A percentile compares a stretch with the other conserved stretches of the same genome.
Conservation (phyloP, 2,113 vertebrate species). For the Siphamia tubifer region DNA sequence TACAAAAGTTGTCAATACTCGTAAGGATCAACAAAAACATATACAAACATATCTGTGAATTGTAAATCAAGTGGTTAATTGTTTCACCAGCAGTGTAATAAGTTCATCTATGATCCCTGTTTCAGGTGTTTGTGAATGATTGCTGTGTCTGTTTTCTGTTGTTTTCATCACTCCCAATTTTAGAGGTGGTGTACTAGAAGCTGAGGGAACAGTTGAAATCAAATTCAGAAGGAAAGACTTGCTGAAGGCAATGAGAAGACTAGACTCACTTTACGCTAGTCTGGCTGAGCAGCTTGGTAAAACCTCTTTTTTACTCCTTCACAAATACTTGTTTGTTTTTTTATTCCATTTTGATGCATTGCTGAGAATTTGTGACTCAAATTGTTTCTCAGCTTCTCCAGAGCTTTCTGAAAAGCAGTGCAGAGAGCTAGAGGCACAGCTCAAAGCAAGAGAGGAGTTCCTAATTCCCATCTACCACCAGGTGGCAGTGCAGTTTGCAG, state of each 20-base stretch:
- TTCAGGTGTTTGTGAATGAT: background rate
- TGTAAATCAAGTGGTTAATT: too few relatives aligned
- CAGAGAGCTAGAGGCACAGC: constrained; percentile 83
- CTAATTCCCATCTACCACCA: constrained; percentile 95
- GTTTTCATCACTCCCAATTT: too few relatives aligned
- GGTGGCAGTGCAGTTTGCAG: constrained; percentile 93
- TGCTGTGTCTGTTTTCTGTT: background rate
- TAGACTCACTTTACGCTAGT: constrained; percentile 79
- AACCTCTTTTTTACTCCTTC: background rate
- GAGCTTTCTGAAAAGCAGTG: constrained; percentile 73
- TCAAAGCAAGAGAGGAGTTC: constrained; percentile 89
- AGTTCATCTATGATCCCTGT: too few relatives aligned
- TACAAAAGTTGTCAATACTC: too few relatives aligned
- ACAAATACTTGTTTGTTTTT: background rate
- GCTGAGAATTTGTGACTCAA: background rate
- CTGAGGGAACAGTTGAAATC: constrained; percentile 96
- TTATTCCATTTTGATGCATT: background rate
- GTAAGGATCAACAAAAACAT: too few relatives aligned
- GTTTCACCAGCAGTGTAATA: too few relatives aligned
- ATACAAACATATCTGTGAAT: too few relatives aligned
- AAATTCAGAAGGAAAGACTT: constrained; percentile 94
- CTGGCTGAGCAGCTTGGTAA: constrained; percentile 88
- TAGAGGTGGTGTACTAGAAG: constrained; percentile 92
- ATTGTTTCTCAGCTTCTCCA: constrained; percentile 64
- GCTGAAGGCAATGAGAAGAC: constrained; percentile 89